phyloP scores from a whole-genome alignment of 2,888 invertebrate species.

The Teleogryllus oceanicus region DNA sequence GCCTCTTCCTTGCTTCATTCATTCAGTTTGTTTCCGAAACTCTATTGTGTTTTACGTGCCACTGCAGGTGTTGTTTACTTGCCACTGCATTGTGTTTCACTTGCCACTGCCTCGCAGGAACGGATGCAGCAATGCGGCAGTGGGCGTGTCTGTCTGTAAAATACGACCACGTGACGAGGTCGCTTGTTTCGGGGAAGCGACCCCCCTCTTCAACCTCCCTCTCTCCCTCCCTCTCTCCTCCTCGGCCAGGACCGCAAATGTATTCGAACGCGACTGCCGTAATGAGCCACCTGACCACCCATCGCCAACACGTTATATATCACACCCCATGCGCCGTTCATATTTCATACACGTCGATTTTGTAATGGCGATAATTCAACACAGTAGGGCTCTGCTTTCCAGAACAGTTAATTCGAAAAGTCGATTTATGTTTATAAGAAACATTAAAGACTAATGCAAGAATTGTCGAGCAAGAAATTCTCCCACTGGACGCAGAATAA shows the following conservation, averaged over 20 bases:
- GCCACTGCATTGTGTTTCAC: no score
- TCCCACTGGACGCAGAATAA: no score
- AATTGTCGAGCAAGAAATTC: no score
- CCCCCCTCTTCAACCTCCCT: neutral
- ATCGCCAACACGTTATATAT: conserved; percentile 18
- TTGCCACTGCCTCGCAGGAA: no score
- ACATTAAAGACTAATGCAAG: no score
- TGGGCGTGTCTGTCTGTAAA: neutral
- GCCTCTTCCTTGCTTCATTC: no score
- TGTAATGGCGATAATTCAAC: conserved; percentile 7
- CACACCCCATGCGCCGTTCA: neutral
- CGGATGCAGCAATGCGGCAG: no score
- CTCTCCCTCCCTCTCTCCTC: neutral
- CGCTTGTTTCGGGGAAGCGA: neutral
- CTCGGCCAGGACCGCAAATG: neutral
- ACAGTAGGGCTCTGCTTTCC: neutral
- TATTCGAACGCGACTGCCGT: neutral
- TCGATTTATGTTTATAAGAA: neutral
- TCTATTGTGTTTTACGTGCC: no score
- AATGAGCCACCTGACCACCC: conserved; percentile 5
- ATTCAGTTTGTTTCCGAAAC: no score
- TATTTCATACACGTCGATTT: neutral
- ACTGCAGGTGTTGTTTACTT: no score
- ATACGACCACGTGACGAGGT: conserved; percentile 5
- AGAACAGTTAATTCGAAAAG: neutral